phyloP scores from a whole-genome alignment of 2,888 invertebrate genomes.

The Eupeodes luniger region DNA sequence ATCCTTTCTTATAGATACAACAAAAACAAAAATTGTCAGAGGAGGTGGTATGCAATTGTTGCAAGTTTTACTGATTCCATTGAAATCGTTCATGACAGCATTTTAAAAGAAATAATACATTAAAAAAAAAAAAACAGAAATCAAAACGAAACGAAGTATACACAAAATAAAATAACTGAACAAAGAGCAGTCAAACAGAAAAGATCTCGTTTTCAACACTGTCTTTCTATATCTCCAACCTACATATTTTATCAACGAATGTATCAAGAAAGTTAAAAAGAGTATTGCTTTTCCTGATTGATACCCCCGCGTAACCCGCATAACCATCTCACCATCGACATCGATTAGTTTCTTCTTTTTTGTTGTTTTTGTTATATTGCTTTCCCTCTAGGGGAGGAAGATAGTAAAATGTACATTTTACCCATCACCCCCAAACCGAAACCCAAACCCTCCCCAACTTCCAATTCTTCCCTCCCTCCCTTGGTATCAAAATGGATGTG shows the following conservation, averaged over 20 bases:
- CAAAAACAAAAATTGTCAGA: background rate
- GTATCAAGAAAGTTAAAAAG: background rate
- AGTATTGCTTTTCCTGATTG: constrained; percentile 4
- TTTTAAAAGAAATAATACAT: constrained; percentile 8
- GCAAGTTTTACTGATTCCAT: constrained; percentile 30
- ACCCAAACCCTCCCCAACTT: background rate
- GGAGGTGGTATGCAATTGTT: constrained; percentile 28
- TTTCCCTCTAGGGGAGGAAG: background rate
- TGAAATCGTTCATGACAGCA: constrained; percentile 43
- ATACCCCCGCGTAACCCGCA: background rate
- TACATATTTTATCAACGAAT: too few relatives aligned
- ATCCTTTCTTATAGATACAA: background rate
- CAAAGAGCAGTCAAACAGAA: constrained; percentile 21
- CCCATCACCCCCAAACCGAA: background rate
- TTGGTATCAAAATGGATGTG: constrained; percentile 21
- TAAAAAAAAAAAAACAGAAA: background rate
- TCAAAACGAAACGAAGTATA: background rate
- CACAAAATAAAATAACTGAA: constrained; percentile 24
- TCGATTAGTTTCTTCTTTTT: background rate
- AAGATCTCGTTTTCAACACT: constrained; percentile 29
- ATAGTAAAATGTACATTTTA: constrained; percentile 6
- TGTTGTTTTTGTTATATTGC: background rate
- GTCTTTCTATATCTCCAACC: background rate
- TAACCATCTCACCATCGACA: background rate
- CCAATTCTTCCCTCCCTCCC: background rate